Base-by-base conservation (phyloP, 2,888 invertebrate genomes). In the Petrolisthes manimaculis region DNA sequence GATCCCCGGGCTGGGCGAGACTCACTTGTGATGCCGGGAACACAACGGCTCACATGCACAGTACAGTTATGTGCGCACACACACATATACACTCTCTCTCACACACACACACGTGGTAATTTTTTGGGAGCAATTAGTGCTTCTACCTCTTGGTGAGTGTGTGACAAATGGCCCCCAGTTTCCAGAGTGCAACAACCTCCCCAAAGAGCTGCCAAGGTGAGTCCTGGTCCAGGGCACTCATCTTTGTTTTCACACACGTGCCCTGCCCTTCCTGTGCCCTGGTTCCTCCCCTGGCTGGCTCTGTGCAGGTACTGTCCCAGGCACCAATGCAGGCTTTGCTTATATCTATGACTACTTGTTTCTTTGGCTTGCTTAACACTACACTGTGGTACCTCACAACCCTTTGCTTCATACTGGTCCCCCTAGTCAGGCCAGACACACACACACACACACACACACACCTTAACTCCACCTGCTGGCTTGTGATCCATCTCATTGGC, bases 351-450 rank as follows among this genome's bases (percentile, higher is more conserved):
- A 90, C 90, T 90, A 90, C 89, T 87, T 71, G 82, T 86, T 89
- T 90, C 90, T 90, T 90, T 90, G 90, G 90, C 89, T 89, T 90
- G 87, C 90, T 89, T 89, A 90, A 90, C 87, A 84, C 88, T 90
- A 90, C 90, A 89, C 87, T 90, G 84, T 85, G 87, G 89, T 87
- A 84, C 83, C 89, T 87, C 85, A 85, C 89, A 87, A 89, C 87
- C 86, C 87, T 79, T 85, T 85, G 83, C 79, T 85, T 79, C 86
- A 37, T 61, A 74, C 74, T 81, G 74, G 86, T 86, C 84, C 80
- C 71, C 81, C 84, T 55, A 71, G 77, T 37, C 75, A 12, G 56
- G 84, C 77, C 77, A 75, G 37, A 51, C 54, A 21, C 77, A 77
- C 82, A 67, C 53, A 53, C 54, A 21, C 77, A 77, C 82, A 67